Base-by-base conservation (phyloP, 2,797 vertebrate species). In the Molothrus ater region DNA sequence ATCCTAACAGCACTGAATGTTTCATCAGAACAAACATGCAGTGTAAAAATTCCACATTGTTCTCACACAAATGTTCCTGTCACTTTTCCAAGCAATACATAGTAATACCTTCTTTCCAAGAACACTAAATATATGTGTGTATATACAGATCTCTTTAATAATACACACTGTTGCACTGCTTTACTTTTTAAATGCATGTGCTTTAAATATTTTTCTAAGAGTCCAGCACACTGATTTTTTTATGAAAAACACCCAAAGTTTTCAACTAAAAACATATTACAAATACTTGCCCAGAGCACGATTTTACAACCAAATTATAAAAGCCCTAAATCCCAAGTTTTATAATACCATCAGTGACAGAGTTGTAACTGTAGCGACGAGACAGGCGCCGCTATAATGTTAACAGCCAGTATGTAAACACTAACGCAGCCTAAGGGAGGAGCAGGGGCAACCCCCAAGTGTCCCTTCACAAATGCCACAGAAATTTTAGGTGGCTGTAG, bases 381-480 rank as follows among this genome's bases (percentile, higher is more conserved):
- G 92, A 95, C 93, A 96, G 95, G 92, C 96, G 91, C 95, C 95
- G 38, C 92, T 90, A 31, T 95, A 95, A 96, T 53, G 82, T 97
- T 96, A 95, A 96, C 90, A 94, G 92, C 80, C 93, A 87, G 59
- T 53, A 87, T 5, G 45, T 80, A 96, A 97, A 97, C 82, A 91
- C 40, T 68, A 92, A 75, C 73, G 78, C 59, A 72, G 87, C 86
- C 91, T 57, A 56, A 68, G 87, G 83, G 75, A 76, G 60, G 36
- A 84, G 51, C 45, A 45, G 38, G 48, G 72, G 63, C 47, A 82
- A 31, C 21, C 69, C 88, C 78, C 20, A 93, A 85, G 59, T 32
- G 65, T 86, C 76, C 75, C 78, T 70, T 85, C 86, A 86, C 73
- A 96, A 70, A 64, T 15, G n/a, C 34, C 74, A 91, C 66, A 54